phyloP scores from a whole-genome alignment of 2,797 vertebrate species.

The Pantherophis alleghaniensis region DNA sequence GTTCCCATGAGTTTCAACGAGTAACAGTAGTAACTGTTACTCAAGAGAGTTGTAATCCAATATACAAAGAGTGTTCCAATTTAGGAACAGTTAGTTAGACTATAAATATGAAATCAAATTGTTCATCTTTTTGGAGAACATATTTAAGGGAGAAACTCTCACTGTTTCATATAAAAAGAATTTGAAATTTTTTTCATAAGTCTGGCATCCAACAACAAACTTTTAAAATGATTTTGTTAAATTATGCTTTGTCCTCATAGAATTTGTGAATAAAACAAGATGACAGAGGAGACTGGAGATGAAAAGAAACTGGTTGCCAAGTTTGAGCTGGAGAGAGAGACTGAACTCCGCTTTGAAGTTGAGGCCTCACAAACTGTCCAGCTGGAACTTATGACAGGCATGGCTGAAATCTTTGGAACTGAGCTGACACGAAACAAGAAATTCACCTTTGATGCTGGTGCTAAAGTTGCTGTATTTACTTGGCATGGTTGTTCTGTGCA shows the following conservation, averaged over 20 bases:
- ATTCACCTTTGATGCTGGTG: conserved; percentile 90
- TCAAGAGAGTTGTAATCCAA: background rate
- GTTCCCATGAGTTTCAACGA: background rate
- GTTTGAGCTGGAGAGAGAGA: conserved; percentile 94
- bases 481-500: conserved; percentile 95
- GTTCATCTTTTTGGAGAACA: background rate
- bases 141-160: background rate
- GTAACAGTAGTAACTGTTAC: background rate
- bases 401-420: conserved; percentile 94
- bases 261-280: conserved; percentile 17
- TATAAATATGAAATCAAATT: background rate
- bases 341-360: conserved; percentile 95
- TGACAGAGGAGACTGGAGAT: conserved; percentile 71
- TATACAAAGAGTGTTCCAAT: background rate
- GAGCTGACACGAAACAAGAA: conserved; percentile 97
- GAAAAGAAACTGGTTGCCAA: conserved; percentile 76
- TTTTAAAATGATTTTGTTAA: background rate
- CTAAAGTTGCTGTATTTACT: conserved; percentile 96
- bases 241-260: background rate
- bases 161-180: background rate
- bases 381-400: conserved; percentile 87
- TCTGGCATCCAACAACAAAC: background rate
- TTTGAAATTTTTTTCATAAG: background rate
- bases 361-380: conserved; percentile 88
- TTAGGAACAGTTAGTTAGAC: background rate